Base-by-base conservation (phyloP, 64 coral and sea anemone species). In the Porites lutea region DNA sequence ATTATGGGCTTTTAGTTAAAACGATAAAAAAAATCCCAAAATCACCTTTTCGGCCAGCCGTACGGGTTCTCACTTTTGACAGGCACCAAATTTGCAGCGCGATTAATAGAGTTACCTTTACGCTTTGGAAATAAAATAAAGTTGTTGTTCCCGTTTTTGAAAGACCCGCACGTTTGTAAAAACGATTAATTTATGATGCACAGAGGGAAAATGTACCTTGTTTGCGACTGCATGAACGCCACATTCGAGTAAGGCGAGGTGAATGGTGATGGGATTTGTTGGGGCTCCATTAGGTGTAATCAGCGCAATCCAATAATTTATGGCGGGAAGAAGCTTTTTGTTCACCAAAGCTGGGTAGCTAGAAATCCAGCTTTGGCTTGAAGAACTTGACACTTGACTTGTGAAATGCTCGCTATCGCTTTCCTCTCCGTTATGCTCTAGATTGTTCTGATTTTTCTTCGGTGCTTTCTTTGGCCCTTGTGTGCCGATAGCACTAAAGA, bases 241-340 rank as follows among this genome's bases (percentile, higher is more conserved):
- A 77, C 71, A 72, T 71, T 72, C 71, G 3, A 62, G 55, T 49
- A 88, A 60, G 6, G 72, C 72, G 14, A 43, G 54, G 37, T 88
- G 86, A n/a, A 88, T 58, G 19, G 43, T 88, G 45, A 88, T 75
- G 20, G 72, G 86, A 64, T 88, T 88, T 8, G 72, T 71, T 5
- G 72, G 86, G n/a, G 72, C 86, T 3, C 53, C 86, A 61, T 76
- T 88, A 15, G 72, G 86, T 64, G 86, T 88, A 15, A 58, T 76
- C 6, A 77, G 22, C 59, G 86, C 86, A 59, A 76, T 88, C 86
- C 86, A 76, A 45, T 88, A 76, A 16, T 19, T 60, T n/a, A 88
- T 58, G 22, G 86, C 22, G 16, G 72, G 71, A n/a, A 23, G 49
- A 4, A 62, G 59, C 71, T 88, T 88, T 72, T 88, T 76, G 20